phyloP scores from a whole-genome alignment of 2,113 vertebrate genomes.

The Leucosticte australis region DNA sequence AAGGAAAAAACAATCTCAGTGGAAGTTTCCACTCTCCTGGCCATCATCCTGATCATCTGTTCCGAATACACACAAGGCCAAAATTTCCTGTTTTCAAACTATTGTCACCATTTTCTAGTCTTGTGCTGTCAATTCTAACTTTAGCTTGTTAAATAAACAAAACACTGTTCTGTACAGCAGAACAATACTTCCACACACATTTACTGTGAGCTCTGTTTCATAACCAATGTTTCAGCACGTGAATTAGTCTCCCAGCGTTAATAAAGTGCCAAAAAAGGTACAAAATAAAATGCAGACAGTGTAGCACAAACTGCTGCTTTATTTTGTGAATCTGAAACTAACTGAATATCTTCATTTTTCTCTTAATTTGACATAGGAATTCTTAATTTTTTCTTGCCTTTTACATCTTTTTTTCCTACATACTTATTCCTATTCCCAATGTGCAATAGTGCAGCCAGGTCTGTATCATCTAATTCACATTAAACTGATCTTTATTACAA shows the following conservation, averaged over 20 bases:
- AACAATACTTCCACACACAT: conserved; percentile 32
- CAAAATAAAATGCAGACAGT: not conserved
- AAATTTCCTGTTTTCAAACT: conserved; percentile 98
- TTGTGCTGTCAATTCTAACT: conserved; percentile 83
- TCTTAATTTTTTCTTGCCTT: not conserved
- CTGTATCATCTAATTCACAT: not conserved
- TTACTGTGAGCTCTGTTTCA: not conserved
- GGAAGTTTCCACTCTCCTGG: conserved; percentile 96
- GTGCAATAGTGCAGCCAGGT: not conserved
- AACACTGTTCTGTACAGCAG: conserved; percentile 42
- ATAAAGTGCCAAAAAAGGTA: not conserved
- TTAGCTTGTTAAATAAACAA: conserved; percentile 84
- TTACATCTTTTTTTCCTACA: not conserved
- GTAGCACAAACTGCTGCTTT: not conserved
- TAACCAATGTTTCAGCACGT: not conserved
- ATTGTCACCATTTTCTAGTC: conserved; percentile 89
- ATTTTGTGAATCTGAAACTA: not conserved
- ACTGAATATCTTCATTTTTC: not conserved
- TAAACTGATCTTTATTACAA: not conserved
- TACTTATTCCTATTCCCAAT: not conserved
- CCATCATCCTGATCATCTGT: conserved; percentile 97
- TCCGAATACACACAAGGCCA: conserved; percentile 88
- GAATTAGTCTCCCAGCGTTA: not conserved
- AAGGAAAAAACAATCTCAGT: conserved; percentile 87
- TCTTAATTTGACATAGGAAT: not conserved